These are phyloP conservation scores for Leucoraja ocellata DNA, from an alignment of 2,797 vertebrate genomes.

Conservation along the genomic window DNA sequence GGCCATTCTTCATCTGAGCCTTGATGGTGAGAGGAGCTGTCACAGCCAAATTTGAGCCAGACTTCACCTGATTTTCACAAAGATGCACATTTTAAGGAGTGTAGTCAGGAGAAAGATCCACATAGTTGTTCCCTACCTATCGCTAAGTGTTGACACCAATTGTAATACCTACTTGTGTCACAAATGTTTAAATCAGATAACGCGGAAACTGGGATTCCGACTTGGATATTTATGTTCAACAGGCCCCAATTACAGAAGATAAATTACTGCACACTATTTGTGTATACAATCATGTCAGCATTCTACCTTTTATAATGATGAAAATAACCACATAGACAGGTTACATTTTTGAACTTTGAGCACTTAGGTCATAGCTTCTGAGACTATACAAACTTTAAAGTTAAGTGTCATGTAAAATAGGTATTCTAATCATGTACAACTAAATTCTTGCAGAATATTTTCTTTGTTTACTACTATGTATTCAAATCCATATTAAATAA, in stretches of 20 bases:
- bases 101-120: not conserved
- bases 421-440: not conserved
- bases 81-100: not conserved
- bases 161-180: not conserved
- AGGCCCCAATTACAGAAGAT: not conserved
- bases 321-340: not conserved
- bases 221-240: not conserved
- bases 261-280: not conserved
- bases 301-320: not conserved
- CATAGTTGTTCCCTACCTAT: not conserved
- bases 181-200: not conserved
- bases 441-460: constrained; percentile 13
- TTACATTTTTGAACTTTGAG: not conserved
- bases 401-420: not conserved
- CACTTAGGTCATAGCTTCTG: not conserved
- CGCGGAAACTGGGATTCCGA: not conserved
- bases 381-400: not conserved
- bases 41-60: not conserved
- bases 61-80: not conserved
- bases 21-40: not conserved
- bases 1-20: not conserved
- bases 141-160: not conserved
- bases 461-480: not conserved
- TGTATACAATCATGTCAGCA: not conserved
- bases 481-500: not conserved